These are phyloP conservation scores for Teleogryllus occipitalis DNA, from an alignment of 1,140 invertebrate genomes.

Conservation along the genomic window DNA sequence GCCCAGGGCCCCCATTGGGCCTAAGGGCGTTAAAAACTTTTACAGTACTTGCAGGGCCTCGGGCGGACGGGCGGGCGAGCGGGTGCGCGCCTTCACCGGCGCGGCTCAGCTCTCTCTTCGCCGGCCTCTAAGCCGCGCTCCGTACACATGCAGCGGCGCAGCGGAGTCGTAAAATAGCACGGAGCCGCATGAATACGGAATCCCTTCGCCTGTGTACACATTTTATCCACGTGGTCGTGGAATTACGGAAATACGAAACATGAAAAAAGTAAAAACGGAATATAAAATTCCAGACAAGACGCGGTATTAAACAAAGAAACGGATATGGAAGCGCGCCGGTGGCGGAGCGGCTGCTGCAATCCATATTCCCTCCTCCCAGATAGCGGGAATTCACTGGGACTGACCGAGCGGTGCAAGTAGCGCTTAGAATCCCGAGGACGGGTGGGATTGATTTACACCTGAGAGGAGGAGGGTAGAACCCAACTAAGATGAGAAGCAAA, in stretches of 20 bases:
- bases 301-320: neutral
- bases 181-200: neutral
- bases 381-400: neutral
- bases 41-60: neutral
- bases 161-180: neutral
- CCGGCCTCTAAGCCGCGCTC: neutral
- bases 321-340: neutral
- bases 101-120: neutral
- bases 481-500: too few species aligned
- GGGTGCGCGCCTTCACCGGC: neutral
- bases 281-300: neutral
- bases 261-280: neutral
- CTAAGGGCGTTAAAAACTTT: constrained; percentile 4
- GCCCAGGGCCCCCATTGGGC: neutral
- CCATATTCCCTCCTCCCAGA: neutral
- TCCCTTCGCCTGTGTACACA: neutral
- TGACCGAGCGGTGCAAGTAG: neutral
- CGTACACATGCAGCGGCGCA: neutral
- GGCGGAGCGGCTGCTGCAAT: neutral
- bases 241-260: neutral
- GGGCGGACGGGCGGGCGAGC: too few species aligned
- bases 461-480: too few species aligned
- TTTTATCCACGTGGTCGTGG: neutral
- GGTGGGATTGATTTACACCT: neutral
- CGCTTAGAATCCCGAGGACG: neutral